phyloP scores from a whole-genome alignment of 2,113 vertebrate genomes.

The Struthio camelus region DNA sequence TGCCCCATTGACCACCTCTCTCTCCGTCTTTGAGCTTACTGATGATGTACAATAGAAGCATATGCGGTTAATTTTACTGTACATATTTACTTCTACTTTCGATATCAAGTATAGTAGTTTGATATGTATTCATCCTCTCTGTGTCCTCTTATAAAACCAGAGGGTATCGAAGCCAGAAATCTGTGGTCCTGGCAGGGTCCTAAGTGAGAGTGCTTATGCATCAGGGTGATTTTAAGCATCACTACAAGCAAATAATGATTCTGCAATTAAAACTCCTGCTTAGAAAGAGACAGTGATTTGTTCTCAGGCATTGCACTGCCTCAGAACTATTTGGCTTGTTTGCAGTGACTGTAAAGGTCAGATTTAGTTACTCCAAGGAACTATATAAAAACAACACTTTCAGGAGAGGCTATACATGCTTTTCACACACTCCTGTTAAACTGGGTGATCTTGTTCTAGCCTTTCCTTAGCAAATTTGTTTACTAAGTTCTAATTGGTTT shows the following conservation, averaged over 20 bases:
- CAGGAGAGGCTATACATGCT: background rate
- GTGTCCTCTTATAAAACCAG: too few relatives aligned
- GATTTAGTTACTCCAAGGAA: background rate
- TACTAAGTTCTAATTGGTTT: background rate
- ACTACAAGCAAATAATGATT: background rate
- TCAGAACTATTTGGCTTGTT: background rate
- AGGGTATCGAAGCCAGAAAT: background rate
- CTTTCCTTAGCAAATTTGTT: background rate
- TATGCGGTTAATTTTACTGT: too few relatives aligned
- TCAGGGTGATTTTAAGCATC: background rate
- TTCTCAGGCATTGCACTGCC: background rate
- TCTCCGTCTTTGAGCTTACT: background rate
- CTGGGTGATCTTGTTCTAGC: background rate
- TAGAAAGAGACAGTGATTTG: background rate
- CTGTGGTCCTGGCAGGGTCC: background rate
- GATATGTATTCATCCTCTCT: background rate
- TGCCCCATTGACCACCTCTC: background rate
- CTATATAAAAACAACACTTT: background rate
- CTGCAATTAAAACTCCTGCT: background rate
- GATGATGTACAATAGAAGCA: fast-evolving
- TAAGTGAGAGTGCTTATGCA: background rate
- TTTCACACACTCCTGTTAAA: background rate
- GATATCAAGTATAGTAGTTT: background rate
- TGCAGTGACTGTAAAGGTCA: background rate
- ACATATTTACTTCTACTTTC: background rate